Base-by-base conservation (phyloP, 2,888 invertebrate genomes). In the Pseudanteris insignis region DNA sequence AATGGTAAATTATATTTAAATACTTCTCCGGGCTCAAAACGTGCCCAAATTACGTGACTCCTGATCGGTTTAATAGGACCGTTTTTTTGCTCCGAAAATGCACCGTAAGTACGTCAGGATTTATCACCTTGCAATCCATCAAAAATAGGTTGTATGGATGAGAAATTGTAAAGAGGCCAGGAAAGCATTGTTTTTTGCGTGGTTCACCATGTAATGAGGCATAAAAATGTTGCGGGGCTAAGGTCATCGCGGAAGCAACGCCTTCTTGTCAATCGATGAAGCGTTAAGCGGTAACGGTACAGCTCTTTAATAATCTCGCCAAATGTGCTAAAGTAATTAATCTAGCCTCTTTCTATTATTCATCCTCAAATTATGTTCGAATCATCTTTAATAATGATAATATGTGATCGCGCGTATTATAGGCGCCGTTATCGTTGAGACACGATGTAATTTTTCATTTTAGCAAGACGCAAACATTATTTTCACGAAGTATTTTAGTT, bases 211-310 rank as follows among this genome's bases (percentile, higher is more conserved):
- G 36, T 54, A 54, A 50, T 18, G 28, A 38, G 41, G 54, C 14
- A 21, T 10, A 62, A 62, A 47, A 51, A 62, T 50, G 32, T 26
- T 13, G 28, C 33, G 61, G 50, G 40, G 50, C 24, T 36, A 38
- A 47, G 63, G 58, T 63, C 59, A 46, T 46, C 54, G 40, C 54
- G 46, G 54, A 58, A 62, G 63, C 48, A 46, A 58, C 63, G 58
- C 63, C 63, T 46, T 54, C 63, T 58, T 63, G 59, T 63, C 59
- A 54, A 51, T 59, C 51, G 63, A 59, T 59, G 59, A 55, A 51
- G 59, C 59, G 55, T 59, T 47, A 59, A 59, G 47, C 43, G n/a
- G 9, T 59, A 63, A 63, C 63, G 59, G 63, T 55, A 55, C 28
- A 24, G 3, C 34, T 58, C 48, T 40, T 48, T 57, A 50, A 51